Evolutionary conservation across 1,140 invertebrate species (phyloP).

Genomic region (Aradophagus sp.): DNA sequence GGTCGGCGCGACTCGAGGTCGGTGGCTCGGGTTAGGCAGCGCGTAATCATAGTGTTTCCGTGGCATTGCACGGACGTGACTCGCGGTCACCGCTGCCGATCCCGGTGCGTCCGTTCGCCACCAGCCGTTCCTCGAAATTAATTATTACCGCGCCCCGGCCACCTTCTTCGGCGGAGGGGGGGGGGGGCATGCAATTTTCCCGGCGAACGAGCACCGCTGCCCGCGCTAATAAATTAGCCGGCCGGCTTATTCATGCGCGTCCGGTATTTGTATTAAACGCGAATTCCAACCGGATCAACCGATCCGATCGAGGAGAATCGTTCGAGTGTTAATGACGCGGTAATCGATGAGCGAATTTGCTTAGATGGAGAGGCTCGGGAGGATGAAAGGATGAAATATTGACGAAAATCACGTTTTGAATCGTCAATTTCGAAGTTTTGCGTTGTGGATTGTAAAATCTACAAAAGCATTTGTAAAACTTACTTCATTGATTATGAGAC

Average conservation of each 20-base stretch:
- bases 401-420: too few species aligned
- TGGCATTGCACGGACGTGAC: conserved; percentile 69
- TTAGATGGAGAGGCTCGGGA: too few species aligned
- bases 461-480: too few species aligned
- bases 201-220: conserved; percentile 37
- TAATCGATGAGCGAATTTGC: too few species aligned
- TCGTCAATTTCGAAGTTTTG: too few species aligned
- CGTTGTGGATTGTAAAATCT: too few species aligned
- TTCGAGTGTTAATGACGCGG: too few species aligned
- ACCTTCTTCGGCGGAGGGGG: too few species aligned
- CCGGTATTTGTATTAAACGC: conserved; percentile 38
- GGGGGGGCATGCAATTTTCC: conserved; percentile 57
- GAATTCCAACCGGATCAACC: too few species aligned
- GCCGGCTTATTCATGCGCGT: conserved; percentile 30
- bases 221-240: conserved; percentile 40
- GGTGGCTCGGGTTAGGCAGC: conserved; percentile 62
- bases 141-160: conserved; percentile 52
- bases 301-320: too few species aligned
- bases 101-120: not conserved
- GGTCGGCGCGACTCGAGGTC: conserved; percentile 42
- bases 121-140: conserved; percentile 57
- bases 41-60: conserved; percentile 70
- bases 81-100: conserved; percentile 56
- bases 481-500: too few species aligned
- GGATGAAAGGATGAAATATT: too few species aligned